Percentiles rank a stretch among this genome's conserved stretches.
These are phyloP conservation scores for Oedothorax gibbosus DNA, from an alignment of 1,140 invertebrate genomes.

Conservation along the genomic window DNA sequence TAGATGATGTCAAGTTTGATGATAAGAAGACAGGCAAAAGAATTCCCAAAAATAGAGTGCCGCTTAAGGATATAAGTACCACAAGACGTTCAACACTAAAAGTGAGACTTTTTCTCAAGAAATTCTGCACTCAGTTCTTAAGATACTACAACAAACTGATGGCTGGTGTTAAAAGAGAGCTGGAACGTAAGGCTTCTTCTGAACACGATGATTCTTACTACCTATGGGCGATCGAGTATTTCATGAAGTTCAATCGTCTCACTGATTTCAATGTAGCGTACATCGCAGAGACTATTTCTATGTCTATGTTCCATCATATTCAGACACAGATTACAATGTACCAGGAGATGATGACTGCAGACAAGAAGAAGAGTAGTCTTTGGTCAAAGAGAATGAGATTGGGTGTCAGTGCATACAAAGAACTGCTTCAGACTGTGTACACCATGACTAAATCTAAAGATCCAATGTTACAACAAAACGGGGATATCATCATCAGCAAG, in stretches of 20 bases:
- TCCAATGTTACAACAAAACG: conserved; percentile 71
- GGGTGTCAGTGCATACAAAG: conserved; percentile 78
- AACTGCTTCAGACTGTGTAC: conserved; percentile 77
- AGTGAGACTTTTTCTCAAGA: conserved; percentile 88
- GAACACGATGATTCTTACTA: conserved; percentile 91
- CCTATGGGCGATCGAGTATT: conserved; percentile 93
- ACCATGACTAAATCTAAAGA: conserved; percentile 83
- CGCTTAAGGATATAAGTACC: conserved; percentile 72
- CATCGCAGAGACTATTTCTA: conserved; percentile 90
- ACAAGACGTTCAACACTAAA: conserved; percentile 78
- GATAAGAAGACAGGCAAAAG: conserved; percentile 77
- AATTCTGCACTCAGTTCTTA: conserved; percentile 94
- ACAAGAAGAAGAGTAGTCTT: conserved; percentile 84
- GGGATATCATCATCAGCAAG: conserved; percentile 75
- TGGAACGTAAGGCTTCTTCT: conserved; percentile 62
- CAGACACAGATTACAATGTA: conserved; percentile 92
- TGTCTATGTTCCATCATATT: conserved; percentile 90
- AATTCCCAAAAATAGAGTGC: conserved; percentile 76
- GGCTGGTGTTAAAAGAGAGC: conserved; percentile 77
- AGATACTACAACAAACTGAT: conserved; percentile 93
- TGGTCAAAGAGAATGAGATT: conserved; percentile 88
- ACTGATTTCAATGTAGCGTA: conserved; percentile 86
- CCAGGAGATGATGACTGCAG: conserved; percentile 85
- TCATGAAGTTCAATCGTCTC: conserved; percentile 96
- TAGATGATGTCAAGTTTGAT: conserved; percentile 82